Conservation (phyloP, 2,797 vertebrate genomes). For the Erethizon dorsatum region DNA sequence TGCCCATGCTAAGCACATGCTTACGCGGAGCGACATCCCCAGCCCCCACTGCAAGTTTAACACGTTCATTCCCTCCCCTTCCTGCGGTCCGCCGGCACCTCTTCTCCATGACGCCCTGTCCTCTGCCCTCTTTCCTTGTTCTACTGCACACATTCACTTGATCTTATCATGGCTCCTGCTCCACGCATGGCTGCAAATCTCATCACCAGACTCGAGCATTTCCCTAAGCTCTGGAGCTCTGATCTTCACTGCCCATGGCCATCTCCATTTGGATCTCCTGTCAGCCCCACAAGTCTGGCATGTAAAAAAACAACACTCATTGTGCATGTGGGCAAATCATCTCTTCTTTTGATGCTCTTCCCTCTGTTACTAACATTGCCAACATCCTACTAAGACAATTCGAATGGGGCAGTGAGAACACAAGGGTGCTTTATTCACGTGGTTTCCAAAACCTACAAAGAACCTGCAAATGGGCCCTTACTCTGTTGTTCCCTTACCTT, state of each 20-base stretch:
- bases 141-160: neutral
- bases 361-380: neutral
- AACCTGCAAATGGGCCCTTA: neutral
- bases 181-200: neutral
- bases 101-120: neutral
- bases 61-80: neutral
- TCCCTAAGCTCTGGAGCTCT: neutral
- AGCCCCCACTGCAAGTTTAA: no score
- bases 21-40: no score
- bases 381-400: neutral
- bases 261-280: neutral
- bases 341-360: neutral
- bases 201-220: neutral
- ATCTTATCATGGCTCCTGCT: neutral
- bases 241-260: neutral
- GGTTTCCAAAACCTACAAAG: neutral
- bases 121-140: neutral
- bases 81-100: neutral
- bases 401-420: neutral
- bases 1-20: no score
- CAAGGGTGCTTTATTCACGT: no score
- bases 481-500: neutral
- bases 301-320: neutral
- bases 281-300: neutral
- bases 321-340: neutral